phyloP scores from a whole-genome alignment of 2,797 vertebrate species.

The Rhynchonycteris naso region DNA sequence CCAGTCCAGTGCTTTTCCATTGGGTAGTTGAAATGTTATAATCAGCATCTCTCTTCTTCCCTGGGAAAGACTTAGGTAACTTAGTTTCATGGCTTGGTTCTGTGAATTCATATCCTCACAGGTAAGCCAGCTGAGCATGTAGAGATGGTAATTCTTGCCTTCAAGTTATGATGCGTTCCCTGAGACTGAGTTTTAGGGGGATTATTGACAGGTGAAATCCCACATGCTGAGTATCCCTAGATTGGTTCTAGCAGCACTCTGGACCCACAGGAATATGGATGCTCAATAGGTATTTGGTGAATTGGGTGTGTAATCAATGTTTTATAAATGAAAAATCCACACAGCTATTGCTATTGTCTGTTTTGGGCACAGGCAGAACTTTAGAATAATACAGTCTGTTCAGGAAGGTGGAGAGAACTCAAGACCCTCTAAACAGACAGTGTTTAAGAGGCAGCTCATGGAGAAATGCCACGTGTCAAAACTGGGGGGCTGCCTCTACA shows the following conservation, averaged over 20 bases:
- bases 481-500: neutral
- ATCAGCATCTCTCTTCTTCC: neutral
- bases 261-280: neutral
- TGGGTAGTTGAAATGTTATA: conserved; percentile 12
- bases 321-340: neutral
- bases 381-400: neutral
- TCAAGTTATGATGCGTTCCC: neutral
- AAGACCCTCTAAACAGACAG: neutral
- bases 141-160: conserved; percentile 20
- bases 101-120: neutral
- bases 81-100: neutral
- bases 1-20: neutral
- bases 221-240: neutral
- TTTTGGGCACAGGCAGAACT: neutral
- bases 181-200: neutral
- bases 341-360: neutral
- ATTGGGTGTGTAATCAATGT: neutral
- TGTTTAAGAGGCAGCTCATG: neutral
- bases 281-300: neutral
- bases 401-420: neutral
- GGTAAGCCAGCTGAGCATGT: neutral
- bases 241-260: neutral
- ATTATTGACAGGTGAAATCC: neutral
- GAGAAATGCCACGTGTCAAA: neutral
- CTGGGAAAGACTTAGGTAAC: neutral